Percentiles rank a stretch among this genome's conserved stretches.
phyloP scores from a whole-genome alignment of 2,113 vertebrate species.

The Nycticorax nycticorax region DNA sequence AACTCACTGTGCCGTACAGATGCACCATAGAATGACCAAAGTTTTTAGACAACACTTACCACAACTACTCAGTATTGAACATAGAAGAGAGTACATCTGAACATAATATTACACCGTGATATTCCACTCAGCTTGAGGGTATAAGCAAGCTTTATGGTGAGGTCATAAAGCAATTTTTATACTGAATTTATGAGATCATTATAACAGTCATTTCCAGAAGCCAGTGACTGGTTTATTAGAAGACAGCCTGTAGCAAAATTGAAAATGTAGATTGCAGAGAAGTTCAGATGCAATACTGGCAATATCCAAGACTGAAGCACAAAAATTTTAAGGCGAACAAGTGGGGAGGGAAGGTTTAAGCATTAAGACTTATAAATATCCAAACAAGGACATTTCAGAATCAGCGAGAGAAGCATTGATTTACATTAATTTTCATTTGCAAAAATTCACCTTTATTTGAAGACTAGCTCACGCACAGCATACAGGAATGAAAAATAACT shows the following conservation, averaged over 20 bases:
- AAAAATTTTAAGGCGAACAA: neutral
- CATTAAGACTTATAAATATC: neutral
- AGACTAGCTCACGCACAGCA: neutral
- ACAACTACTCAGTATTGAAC: neutral
- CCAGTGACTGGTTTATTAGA: neutral
- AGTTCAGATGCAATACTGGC: neutral
- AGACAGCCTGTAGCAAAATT: constrained; percentile 15
- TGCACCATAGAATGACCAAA: neutral
- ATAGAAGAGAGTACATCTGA: neutral
- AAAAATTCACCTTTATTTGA: neutral
- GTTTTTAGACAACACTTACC: neutral
- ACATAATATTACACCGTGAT: neutral
- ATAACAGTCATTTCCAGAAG: constrained; percentile 29
- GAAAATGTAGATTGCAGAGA: neutral
- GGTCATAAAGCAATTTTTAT: constrained; percentile 27
- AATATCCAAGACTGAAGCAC: neutral
- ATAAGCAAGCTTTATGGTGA: constrained; percentile 12
- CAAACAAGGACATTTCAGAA: neutral
- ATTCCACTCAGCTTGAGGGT: neutral
- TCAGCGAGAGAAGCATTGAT: neutral
- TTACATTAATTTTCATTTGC: neutral
- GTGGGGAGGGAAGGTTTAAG: neutral
- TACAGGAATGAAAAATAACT: neutral
- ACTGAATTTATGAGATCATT: constrained; percentile 47
- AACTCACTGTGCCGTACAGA: neutral